Conservation (phyloP, 2,113 vertebrate species). For the Athene cunicularia region DNA sequence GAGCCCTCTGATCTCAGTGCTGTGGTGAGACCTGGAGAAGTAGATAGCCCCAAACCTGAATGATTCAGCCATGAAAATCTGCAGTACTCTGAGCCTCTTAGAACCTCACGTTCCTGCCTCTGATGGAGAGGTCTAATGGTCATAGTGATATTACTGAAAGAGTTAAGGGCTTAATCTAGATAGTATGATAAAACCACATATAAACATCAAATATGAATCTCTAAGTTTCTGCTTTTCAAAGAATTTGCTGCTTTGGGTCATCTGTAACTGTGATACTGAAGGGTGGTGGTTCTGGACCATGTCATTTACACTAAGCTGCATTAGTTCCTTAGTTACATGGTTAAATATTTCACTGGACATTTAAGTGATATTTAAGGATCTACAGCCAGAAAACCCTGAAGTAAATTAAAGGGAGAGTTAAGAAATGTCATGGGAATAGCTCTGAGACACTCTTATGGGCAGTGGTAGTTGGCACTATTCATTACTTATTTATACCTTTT, state of each 20-base stretch:
- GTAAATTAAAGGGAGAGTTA: conserved; percentile 32
- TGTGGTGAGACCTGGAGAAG: not conserved
- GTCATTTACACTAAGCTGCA: conserved; percentile 24
- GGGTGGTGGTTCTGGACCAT: conserved; percentile 33
- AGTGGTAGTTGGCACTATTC: not conserved
- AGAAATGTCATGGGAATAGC: not conserved
- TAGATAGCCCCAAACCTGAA: not conserved
- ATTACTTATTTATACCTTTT: not conserved
- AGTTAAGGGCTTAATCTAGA: not conserved
- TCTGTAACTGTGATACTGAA: not conserved
- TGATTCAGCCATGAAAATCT: not conserved
- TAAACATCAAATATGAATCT: not conserved
- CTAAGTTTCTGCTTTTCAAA: not conserved
- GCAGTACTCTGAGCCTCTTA: not conserved
- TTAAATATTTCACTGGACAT: conserved; percentile 53
- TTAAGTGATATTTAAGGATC: conserved; percentile 31
- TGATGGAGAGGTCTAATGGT: not conserved
- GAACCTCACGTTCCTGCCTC: not conserved
- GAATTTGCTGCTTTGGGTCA: not conserved
- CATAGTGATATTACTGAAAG: not conserved
- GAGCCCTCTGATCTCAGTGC: not conserved
- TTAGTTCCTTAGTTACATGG: conserved; percentile 54
- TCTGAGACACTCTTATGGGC: not conserved
- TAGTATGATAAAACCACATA: not conserved
- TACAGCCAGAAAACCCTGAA: not conserved